These are phyloP conservation scores for Eufriesea mexicana DNA, from an alignment of 1,140 invertebrate genomes.

Conservation along the genomic window DNA sequence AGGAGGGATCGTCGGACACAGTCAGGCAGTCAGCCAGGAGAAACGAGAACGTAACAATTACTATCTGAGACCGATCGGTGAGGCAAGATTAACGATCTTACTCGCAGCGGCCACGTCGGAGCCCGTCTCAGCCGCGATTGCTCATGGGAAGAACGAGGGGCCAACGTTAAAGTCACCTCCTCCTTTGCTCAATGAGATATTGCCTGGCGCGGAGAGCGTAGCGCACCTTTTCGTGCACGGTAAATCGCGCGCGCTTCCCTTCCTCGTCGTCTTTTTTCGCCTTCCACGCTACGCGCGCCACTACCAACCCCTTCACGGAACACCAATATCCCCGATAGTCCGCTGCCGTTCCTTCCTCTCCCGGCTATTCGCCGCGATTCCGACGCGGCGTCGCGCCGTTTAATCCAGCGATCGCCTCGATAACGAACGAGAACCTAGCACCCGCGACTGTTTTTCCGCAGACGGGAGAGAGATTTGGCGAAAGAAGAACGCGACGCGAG, in stretches of 20 bases:
- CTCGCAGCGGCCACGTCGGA: constrained; percentile 77
- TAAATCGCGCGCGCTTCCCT: constrained; percentile 55
- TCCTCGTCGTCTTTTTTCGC: constrained; percentile 17
- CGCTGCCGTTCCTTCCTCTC: no score
- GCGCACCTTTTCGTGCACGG: constrained; percentile 53
- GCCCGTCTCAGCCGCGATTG: constrained; percentile 77
- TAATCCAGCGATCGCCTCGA: no score
- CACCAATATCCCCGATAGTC: no score
- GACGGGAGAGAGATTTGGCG: no score
- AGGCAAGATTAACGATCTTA: constrained; percentile 83
- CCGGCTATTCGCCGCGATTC: no score
- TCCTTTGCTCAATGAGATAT: constrained; percentile 79
- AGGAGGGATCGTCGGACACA: constrained; percentile 58
- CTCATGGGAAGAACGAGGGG: constrained; percentile 75
- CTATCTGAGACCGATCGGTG: constrained; percentile 82
- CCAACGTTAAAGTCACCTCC: constrained; percentile 81
- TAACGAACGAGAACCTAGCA: no score
- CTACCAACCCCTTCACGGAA: not conserved
- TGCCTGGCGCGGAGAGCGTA: constrained; percentile 52
- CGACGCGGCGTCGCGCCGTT: no score
- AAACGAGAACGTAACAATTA: constrained; percentile 83
- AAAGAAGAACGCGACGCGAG: no score
- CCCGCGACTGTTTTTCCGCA: no score
- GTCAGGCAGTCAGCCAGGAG: constrained; percentile 75
- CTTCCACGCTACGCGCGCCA: constrained; percentile 23